These are phyloP conservation scores for Sipunculus nudus DNA, from an alignment of 2,888 invertebrate genomes.

Conservation along the genomic window DNA sequence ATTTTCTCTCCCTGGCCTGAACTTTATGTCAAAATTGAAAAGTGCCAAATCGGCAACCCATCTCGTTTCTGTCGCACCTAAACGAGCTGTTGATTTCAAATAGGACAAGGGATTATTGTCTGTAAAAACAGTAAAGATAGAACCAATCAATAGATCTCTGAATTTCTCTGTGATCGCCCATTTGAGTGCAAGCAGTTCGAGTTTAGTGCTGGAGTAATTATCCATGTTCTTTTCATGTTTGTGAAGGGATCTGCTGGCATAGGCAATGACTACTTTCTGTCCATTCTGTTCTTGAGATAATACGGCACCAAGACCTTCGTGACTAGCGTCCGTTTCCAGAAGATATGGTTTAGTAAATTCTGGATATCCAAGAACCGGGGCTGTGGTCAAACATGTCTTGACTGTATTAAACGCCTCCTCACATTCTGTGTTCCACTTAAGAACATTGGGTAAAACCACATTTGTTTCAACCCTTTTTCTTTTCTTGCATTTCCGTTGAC, in stretches of 20 bases:
- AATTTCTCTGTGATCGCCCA: slow-evolving; percentile 33
- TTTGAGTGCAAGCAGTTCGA: slow-evolving; percentile 37
- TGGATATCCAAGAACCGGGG: slow-evolving; percentile 38
- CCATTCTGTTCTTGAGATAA: slow-evolving; percentile 35
- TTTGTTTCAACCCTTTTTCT: neutral
- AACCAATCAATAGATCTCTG: too few relatives aligned
- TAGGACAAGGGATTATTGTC: slow-evolving; percentile 8
- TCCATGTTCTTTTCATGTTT: slow-evolving; percentile 28
- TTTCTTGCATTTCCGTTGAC: slow-evolving; percentile 7
- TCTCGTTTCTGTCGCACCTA: slow-evolving; percentile 38
- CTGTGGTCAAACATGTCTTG: slow-evolving; percentile 23
- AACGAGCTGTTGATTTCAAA: slow-evolving; percentile 24
- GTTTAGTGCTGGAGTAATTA: slow-evolving; percentile 37
- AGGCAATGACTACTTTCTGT: slow-evolving; percentile 22
- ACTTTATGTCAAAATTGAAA: slow-evolving; percentile 35
- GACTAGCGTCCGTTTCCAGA: slow-evolving; percentile 36
- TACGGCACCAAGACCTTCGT: slow-evolving; percentile 34
- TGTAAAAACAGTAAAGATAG: too few relatives aligned
- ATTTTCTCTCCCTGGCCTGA: slow-evolving; percentile 30
- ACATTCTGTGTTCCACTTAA: slow-evolving; percentile 14
- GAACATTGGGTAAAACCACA: too few relatives aligned
- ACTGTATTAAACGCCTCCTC: slow-evolving; percentile 24
- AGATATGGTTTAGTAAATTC: slow-evolving; percentile 34
- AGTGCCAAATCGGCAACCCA: slow-evolving; percentile 35
- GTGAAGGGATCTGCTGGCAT: slow-evolving; percentile 35